Evolutionary conservation across 1,140 invertebrate genomes (phyloP).

Genomic region (Arctopsyche grandis): DNA sequence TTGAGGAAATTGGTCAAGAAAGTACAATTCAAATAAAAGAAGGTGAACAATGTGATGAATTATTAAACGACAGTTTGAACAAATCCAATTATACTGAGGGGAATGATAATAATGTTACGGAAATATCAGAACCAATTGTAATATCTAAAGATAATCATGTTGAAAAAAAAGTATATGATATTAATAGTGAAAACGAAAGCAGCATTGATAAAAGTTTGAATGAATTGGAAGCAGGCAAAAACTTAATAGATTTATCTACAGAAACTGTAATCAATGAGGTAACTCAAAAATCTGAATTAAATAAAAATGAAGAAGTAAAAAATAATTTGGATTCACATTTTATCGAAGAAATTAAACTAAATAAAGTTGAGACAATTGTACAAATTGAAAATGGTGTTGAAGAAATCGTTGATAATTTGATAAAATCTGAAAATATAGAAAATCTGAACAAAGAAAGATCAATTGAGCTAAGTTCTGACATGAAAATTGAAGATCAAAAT

Average conservation of each 20-base stretch:
- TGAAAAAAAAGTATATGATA: neutral
- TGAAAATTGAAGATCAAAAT: neutral
- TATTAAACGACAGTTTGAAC: neutral
- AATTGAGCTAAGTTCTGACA: neutral
- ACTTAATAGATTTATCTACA: neutral
- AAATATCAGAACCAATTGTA: neutral
- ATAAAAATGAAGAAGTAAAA: neutral
- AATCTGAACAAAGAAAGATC: neutral
- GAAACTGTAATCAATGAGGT: neutral
- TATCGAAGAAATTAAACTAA: neutral
- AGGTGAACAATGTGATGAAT: neutral
- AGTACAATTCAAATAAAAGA: neutral
- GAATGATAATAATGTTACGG: neutral
- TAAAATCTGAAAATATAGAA: neutral
- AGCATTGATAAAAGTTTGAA: neutral
- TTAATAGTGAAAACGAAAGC: neutral
- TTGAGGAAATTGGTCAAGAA: neutral
- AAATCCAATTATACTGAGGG: neutral
- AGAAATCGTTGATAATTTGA: neutral
- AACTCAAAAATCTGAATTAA: neutral
- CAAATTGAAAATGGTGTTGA: neutral
- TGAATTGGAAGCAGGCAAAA: conserved; percentile 8
- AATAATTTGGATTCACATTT: neutral
- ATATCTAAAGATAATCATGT: neutral
- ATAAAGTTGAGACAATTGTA: neutral